Base-by-base conservation (phyloP, 2,797 vertebrate species). In the Gallinago nigripennis region DNA sequence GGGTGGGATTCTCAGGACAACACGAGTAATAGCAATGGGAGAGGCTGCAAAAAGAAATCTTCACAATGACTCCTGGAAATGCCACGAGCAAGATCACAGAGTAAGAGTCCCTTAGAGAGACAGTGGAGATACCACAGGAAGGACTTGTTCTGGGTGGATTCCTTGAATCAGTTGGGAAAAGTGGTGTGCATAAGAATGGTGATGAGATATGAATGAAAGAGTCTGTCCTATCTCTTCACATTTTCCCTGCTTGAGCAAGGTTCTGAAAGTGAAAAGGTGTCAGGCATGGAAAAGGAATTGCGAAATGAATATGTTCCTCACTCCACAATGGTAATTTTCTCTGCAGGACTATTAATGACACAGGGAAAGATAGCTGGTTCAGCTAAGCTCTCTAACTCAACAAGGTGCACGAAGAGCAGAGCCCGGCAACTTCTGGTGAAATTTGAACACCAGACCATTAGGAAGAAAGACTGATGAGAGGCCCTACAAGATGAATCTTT, bases 221-320 rank as follows among this genome's bases (percentile, higher is more conserved):
- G 16, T 82, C 41, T 88, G 13, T 93, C 46, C 11, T 88, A n/a
- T n/a, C 28, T 94, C 33, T 90, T 88, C 72, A 81, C 43, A 54
- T 84, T 56, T 92, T 88, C 15, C 58, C 51, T 92, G 31, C 70
- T 82, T 84, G 79, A 91, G 53, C 21, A 51, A 85, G n/a, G 39
- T 90, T 83, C 57, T 88, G 80, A 61, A 95, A 88, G 30, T 81
- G 37, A 65, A 93, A 93, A 81, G 45, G 54, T 86, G 33, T 78
- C 37, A 70, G 41, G 12, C 0, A 0, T 90, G 57, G 73, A 79
- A 88, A 94, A 88, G 28, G 20, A 89, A 91, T 83, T 83, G 30
- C 6, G 9, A 85, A 91, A 57, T 0, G 1, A 53, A 1, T 78
- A 33, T 45, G 31, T 90, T 83, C 33, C 13, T 16, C 58, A 53